Base-by-base conservation (phyloP, 2,113 vertebrate genomes). In the Tonatia bakeri region DNA sequence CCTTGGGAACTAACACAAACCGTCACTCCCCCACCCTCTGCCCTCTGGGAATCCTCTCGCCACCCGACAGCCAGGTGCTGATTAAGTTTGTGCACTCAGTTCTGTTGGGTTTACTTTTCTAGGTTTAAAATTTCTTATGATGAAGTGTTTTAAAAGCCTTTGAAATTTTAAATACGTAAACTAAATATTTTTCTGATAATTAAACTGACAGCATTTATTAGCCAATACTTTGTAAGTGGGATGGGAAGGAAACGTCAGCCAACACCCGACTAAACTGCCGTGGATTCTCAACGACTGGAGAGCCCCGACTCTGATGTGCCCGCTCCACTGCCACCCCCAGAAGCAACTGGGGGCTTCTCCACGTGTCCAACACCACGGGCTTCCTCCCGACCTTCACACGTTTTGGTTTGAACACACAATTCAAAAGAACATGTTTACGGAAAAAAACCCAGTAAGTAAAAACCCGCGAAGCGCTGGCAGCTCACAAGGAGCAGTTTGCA, bases 171-270 rank as follows among this genome's bases (percentile, higher is more conserved):
- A 40, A n/a, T 45, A 91, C 4, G 76, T 65, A 83, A 79, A 45
- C 26, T 50, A 87, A 95, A 76, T 59, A 61, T 84, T 87, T 97
- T 87, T 77, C 17, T 64, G 87, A 43, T 38, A 26, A 45, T 84
- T 87, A 87, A 75, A 47, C 80, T 89, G 76, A 70, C 22, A 56
- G 10, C 20, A 81, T 38, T 72, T 83, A 84, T 73, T 94, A 80
- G 24, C 52, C 1, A 64, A 69, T 24, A 59, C n/a, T 33, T 72
- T 72, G 72, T 70, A 87, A 81, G 54, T 83, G 12, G 3, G 52
- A 91, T 54, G n/a, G 36, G 52, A 79, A 75, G 61, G 8, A 93
- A 69, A 65, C 16, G 87, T 65, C 11, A 87, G 52, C 20, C 16
- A 50, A 31, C 26, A 73, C 40, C 33, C 79, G 10, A 26, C 40